These are phyloP conservation scores for Oscheius sp. DNA, from an alignment of 2,888 invertebrate species.

Conservation along the genomic window DNA sequence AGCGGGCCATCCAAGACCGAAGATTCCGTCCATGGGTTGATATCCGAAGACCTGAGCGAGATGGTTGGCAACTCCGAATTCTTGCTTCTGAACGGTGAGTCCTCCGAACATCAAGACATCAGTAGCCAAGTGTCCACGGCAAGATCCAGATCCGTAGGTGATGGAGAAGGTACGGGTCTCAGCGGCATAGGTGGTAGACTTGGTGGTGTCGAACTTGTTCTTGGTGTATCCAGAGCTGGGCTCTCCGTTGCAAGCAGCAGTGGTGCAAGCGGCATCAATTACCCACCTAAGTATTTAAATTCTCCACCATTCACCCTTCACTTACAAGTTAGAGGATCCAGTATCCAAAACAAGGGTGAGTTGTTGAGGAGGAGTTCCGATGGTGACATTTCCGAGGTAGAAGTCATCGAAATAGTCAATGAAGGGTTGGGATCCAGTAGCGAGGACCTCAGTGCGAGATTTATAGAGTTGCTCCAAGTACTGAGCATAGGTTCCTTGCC, in stretches of 20 bases:
- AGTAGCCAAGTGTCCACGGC: conserved; percentile 58
- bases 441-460: conserved; percentile 36
- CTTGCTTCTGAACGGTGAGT: conserved; percentile 51
- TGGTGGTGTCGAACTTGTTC: conserved; percentile 61
- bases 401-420: conserved; percentile 64
- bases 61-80: conserved; percentile 57
- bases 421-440: conserved; percentile 55
- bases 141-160: conserved; percentile 63
- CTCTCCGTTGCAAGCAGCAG: conserved; percentile 57
- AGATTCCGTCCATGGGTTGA: conserved; percentile 64
- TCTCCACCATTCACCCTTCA: no score
- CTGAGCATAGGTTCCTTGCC: conserved; percentile 31
- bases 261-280: conserved; percentile 58
- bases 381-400: conserved; percentile 65
- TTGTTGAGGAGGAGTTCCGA: conserved; percentile 60
- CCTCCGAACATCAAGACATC: conserved; percentile 59
- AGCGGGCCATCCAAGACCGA: conserved; percentile 66
- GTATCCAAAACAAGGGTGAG: conserved; percentile 61
- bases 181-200: conserved; percentile 53
- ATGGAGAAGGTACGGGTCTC: conserved; percentile 56
- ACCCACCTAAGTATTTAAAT: no score
- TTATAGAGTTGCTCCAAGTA: conserved; percentile 33
- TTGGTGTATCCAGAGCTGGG: conserved; percentile 50
- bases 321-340: conserved; percentile 62
- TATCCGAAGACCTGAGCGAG: conserved; percentile 63